These are phyloP conservation scores for Elaphurus davidianus DNA, from an alignment of 2,113 vertebrate species.

Conservation along the genomic window DNA sequence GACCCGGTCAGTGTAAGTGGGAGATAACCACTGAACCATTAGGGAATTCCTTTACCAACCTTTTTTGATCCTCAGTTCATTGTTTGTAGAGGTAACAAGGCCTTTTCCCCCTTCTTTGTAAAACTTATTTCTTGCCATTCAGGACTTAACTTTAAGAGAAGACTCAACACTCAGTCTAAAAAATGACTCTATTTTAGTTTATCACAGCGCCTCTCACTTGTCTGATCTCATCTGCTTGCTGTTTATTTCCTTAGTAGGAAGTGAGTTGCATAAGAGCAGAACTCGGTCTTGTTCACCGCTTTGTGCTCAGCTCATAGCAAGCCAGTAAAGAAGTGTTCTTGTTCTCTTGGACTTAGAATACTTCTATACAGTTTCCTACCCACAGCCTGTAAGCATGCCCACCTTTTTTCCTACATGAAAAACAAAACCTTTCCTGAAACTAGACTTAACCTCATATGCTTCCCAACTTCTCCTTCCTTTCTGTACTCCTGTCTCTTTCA, in stretches of 20 bases:
- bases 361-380: background rate
- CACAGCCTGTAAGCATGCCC: background rate
- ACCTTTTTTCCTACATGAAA: background rate
- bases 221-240: background rate
- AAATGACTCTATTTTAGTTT: background rate
- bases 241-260: background rate
- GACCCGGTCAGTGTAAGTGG: no score
- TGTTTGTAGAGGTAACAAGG: background rate
- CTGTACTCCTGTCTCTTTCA: background rate
- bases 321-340: background rate
- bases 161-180: background rate
- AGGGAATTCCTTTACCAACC: background rate
- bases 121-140: background rate
- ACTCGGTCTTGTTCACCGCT: background rate
- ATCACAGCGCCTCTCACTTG: background rate
- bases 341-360: background rate
- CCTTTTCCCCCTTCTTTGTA: background rate
- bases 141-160: background rate
- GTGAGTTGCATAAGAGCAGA: background rate
- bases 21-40: background rate
- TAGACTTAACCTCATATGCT: background rate
- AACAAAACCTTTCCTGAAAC: background rate
- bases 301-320: background rate
- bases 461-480: background rate
- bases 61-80: background rate